These are phyloP conservation scores for Channa striata DNA, from an alignment of 2,797 vertebrate species.

Conservation along the genomic window DNA sequence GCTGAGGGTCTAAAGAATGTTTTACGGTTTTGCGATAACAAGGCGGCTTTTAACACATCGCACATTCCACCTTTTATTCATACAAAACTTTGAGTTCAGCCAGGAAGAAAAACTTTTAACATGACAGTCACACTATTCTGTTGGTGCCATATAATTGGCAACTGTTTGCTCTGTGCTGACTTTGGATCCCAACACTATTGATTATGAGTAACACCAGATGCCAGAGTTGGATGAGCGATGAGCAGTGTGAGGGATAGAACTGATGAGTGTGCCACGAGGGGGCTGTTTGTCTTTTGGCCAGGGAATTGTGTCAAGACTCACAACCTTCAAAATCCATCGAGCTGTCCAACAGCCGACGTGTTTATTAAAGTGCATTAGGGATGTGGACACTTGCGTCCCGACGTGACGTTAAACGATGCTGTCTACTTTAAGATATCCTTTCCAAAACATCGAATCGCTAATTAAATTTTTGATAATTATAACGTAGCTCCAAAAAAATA, in stretches of 20 bases:
- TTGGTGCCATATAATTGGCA: slow-evolving; percentile 59
- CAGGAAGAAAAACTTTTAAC: slow-evolving; percentile 5
- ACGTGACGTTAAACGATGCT: slow-evolving; percentile 2
- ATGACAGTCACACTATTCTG: slow-evolving; percentile 42
- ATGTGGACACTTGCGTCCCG: slow-evolving; percentile 1
- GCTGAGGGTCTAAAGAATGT: slow-evolving; percentile 8
- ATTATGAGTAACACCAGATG: slow-evolving; percentile 78
- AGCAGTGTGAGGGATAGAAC: slow-evolving; percentile 71
- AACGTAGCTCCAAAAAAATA: neutral
- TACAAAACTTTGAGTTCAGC: slow-evolving; percentile 21
- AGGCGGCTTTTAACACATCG: neutral
- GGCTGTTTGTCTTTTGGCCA: slow-evolving; percentile 78
- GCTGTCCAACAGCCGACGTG: slow-evolving; percentile 55
- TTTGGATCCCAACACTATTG: slow-evolving; percentile 71
- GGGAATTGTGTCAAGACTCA: slow-evolving; percentile 70
- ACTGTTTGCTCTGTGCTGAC: slow-evolving; percentile 63
- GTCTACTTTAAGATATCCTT: neutral
- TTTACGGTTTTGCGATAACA: neutral
- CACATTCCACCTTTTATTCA: slow-evolving; percentile 17
- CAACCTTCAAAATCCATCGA: slow-evolving; percentile 70
- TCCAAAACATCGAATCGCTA: slow-evolving; percentile 1
- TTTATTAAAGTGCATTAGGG: slow-evolving; percentile 62
- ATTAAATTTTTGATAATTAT: neutral
- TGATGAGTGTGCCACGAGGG: slow-evolving; percentile 78
- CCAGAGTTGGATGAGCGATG: slow-evolving; percentile 76